Conservation (phyloP, 2,888 invertebrate species). For the Odontocolon sp. region DNA sequence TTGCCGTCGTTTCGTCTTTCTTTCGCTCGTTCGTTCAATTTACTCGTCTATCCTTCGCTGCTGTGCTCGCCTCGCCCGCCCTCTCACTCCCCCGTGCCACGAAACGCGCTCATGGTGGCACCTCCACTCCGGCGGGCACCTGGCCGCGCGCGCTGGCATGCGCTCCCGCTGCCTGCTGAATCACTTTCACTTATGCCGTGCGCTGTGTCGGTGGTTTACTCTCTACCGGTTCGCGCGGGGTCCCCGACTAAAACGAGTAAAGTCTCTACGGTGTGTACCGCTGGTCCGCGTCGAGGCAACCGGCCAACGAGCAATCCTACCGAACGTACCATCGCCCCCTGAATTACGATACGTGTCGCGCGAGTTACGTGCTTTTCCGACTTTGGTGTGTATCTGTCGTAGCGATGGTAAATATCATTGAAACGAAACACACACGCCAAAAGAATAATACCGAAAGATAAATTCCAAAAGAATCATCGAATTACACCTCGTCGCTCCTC, state of each 20-base stretch:
- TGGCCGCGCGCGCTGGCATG: conserved; percentile 70
- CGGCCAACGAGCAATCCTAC: not conserved
- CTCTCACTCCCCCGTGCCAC: conserved; percentile 61
- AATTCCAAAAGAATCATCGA: too few relatives aligned
- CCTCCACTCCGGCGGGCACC: conserved; percentile 71
- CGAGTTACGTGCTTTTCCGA: too few relatives aligned
- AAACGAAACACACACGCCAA: too few relatives aligned
- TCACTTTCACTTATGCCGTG: conserved; percentile 80
- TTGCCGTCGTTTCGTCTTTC: conserved; percentile 7
- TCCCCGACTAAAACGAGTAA: not conserved
- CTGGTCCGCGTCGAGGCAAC: not conserved
- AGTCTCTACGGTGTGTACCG: not conserved
- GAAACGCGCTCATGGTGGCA: conserved; percentile 55
- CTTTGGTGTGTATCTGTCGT: too few relatives aligned
- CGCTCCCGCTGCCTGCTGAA: conserved; percentile 58
- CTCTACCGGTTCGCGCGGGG: conserved; percentile 50
- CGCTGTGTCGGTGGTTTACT: conserved; percentile 72
- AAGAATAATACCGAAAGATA: too few relatives aligned
- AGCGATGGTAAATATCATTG: too few relatives aligned
- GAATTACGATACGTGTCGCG: too few relatives aligned
- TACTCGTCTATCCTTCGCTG: conserved; percentile 11
- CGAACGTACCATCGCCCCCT: too few relatives aligned
- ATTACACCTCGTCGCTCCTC: too few relatives aligned
- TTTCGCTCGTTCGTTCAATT: conserved; percentile 19
- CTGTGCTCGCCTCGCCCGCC: conserved; percentile 16